Evolutionary conservation across 2,797 vertebrate species (phyloP).

Genomic region (Heliangelus exortis): DNA sequence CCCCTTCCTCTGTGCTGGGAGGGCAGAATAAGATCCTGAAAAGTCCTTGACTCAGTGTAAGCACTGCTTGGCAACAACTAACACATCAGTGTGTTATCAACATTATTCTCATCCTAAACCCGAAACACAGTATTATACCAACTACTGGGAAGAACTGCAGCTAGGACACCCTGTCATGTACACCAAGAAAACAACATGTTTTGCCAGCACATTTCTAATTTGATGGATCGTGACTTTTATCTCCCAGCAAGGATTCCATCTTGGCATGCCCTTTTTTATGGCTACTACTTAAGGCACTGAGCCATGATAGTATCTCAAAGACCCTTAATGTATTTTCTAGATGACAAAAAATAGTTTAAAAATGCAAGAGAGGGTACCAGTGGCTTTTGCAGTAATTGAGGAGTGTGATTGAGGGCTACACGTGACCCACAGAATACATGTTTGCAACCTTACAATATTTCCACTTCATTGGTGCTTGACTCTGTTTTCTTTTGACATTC

Average conservation of each 20-base stretch:
- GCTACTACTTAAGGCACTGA: background rate
- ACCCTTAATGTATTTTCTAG: background rate
- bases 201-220: constrained; percentile 21
- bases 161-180: background rate
- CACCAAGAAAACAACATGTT: constrained; percentile 21
- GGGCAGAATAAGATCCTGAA: too few species aligned
- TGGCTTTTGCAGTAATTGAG: background rate
- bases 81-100: too few species aligned
- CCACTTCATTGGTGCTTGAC: background rate
- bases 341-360: background rate
- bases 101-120: too few species aligned
- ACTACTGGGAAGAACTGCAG: too few species aligned
- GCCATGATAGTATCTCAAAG: background rate
- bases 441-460: background rate
- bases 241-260: background rate
- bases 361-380: background rate
- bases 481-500: background rate
- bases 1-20: too few species aligned
- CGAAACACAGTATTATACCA: too few species aligned
- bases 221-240: background rate
- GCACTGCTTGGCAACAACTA: too few species aligned
- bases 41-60: too few species aligned
- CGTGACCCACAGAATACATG: background rate
- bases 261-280: background rate
- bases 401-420: background rate